Evolutionary conservation across 2,888 invertebrate genomes (phyloP), one percentile per base, ranked within the genome.

Genomic region (Luffia ferchaultella): DNA sequence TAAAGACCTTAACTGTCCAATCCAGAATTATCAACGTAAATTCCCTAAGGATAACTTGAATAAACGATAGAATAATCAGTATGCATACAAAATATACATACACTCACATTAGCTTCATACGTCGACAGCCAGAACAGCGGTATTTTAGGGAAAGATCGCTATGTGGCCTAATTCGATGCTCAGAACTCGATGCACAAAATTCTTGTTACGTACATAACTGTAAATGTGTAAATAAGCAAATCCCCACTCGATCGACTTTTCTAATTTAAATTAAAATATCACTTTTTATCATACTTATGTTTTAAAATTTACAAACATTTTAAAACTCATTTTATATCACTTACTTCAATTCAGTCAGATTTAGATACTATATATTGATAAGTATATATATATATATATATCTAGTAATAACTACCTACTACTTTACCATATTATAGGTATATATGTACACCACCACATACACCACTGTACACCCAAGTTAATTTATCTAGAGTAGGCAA

Each of bases 131-230:
- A 78, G 79, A 82, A 76, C 83, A 83, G 84, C 84, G 84, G 84
- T 84, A 84, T 83, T 83, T 84, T 80, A 85, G 84, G 84, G 84
- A 85, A 84, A 85, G 83, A 84, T 85, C 83, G 84, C 84, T 85
- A 85, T 85, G 84, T 85, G 84, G 84, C 84, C 84, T 84, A 85
- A 85, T 85, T 85, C 83, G 78, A 78, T 77, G 77, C 77, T 77
- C 68, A 64, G 69, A 80, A 76, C 82, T 82, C 76, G 79, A 80
- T 83, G 79, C 82, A 83, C 83, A 82, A 83, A 80, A 83, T 83
- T 82, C 80, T 82, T 83, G 82, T 82, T 82, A 80, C 79, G 73
- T 76, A 79, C 73, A 69, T 83, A 83, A 83, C 83, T 83, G 83
- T 83, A 83, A 82, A 83, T 74, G 69, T 73, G 78, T 75, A 70